Evolutionary conservation across 2,797 vertebrate species (phyloP), one percentile per base, ranked within the genome.

Genomic region (Lepilemur septentrionalis): DNA sequence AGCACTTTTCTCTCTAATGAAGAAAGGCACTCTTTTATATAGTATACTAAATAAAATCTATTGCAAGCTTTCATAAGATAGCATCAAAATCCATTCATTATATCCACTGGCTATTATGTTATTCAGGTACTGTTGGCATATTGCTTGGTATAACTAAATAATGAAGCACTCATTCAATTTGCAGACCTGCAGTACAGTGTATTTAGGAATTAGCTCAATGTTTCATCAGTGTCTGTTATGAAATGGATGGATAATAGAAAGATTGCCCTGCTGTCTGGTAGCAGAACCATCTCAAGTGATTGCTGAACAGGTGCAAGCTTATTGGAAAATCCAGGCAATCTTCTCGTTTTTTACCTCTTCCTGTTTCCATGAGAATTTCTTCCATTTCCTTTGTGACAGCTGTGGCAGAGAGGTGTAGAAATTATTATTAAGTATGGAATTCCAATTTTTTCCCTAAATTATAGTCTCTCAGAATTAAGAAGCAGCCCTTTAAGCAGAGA

Each of bases 91-190:
- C 70, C 76, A 89, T 95, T 97, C 85, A 92, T 94, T 89, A 95
- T 93, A 72, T 73, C 72, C 50, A 90, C 20, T 79, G 85, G 83
- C 35, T 94, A 92, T 81, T 91, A 76, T 48, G 28, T 95, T 97
- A 94, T 92, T 94, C 55, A 65, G 96, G 69, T 94, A 89, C 84
- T 95, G 55, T 94, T 96, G 84, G 67, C 72, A 93, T 92, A 94
- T 84, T 95, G 57, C 55, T 96, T 93, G 78, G 50, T 92, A 65
- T 96, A 96, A 95, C 55, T 59, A 72, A 97, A 97, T 97, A 96
- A 94, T 95, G 72, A 97, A 95, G 50, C 80, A 92, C 80, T 97
- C 96, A 96, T 94, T 96, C 75, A 91, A 96, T 97, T 97, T 96
- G 32, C 59, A 91, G 89, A 91, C 67, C 48, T 91, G 72, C 67